Evolutionary conservation across 2,797 vertebrate genomes (phyloP).

Genomic region (Bucorvus abyssinicus): DNA sequence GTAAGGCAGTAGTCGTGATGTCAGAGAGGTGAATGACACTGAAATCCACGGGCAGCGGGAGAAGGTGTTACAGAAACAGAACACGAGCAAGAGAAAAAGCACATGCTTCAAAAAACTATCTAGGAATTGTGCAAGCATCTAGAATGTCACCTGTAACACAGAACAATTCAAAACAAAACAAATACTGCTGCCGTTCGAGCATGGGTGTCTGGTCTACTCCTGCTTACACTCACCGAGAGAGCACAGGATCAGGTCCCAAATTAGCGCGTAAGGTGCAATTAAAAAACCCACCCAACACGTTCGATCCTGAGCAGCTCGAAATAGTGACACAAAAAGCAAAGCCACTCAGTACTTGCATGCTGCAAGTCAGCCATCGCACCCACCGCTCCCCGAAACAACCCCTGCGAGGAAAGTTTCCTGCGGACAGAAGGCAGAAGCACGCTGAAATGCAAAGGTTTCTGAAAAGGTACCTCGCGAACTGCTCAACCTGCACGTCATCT

Average conservation of each 20-base stretch:
- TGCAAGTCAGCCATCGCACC: background rate
- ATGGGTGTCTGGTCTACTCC: background rate
- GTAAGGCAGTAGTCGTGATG: background rate
- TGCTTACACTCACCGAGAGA: background rate
- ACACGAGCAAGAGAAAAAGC: background rate
- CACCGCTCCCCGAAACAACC: background rate
- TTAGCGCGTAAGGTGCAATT: background rate
- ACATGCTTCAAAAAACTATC: background rate
- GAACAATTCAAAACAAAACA: background rate
- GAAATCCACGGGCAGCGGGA: background rate
- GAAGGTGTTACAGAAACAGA: background rate
- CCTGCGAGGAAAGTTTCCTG: constrained; percentile 10
- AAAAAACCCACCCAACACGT: background rate
- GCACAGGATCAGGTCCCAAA: background rate
- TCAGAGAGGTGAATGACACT: background rate
- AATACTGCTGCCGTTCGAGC: background rate
- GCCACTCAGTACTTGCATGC: background rate
- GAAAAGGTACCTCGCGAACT: background rate
- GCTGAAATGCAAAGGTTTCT: background rate
- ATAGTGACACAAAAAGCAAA: background rate
- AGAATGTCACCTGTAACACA: background rate
- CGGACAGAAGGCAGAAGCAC: background rate
- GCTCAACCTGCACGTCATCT: background rate
- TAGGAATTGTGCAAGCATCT: background rate
- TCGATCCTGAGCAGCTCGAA: background rate